Percentiles rank a stretch among this genome's conserved stretches.
Evolutionary conservation across 2,888 invertebrate species (phyloP).

Genomic region (Catocala nupta): DNA sequence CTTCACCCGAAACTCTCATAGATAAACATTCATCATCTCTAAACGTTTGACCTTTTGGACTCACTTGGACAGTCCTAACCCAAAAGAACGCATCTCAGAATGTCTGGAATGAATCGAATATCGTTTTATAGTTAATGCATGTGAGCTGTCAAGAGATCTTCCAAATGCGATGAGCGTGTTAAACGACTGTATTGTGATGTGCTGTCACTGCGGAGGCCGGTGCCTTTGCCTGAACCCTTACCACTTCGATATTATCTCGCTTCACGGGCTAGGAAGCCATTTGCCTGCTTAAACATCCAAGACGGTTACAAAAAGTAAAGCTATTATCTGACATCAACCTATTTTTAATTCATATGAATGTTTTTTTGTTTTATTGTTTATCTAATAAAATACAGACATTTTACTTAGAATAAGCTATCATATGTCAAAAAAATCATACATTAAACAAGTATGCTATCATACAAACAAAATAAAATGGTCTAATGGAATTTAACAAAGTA

Average conservation of each 20-base stretch:
- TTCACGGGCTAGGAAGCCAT: constrained; percentile 70
- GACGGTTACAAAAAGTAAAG: constrained; percentile 56
- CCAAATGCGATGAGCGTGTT: constrained; percentile 84
- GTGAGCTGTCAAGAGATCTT: constrained; percentile 79
- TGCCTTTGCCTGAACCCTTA: constrained; percentile 68
- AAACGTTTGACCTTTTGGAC: constrained; percentile 39
- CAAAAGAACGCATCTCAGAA: constrained; percentile 38
- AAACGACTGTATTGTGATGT: constrained; percentile 83
- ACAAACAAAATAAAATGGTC: too few species aligned
- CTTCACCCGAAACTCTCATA: constrained; percentile 26
- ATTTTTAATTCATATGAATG: constrained; percentile 54
- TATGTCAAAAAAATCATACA: too few species aligned
- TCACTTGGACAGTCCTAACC: constrained; percentile 19
- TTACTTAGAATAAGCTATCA: too few species aligned
- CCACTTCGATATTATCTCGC: constrained; percentile 73
- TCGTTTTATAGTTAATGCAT: constrained; percentile 60
- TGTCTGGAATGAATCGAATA: constrained; percentile 59
- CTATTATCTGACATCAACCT: constrained; percentile 65
- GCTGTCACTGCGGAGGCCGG: constrained; percentile 77
- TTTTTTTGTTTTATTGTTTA: neutral
- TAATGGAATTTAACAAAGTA: too few species aligned
- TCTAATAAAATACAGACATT: too few species aligned
- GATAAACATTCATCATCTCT: constrained; percentile 43
- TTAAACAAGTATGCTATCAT: too few species aligned
- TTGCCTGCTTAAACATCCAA: constrained; percentile 56